Conservation (phyloP, 2,888 invertebrate genomes). For the Brachyptera risi region DNA sequence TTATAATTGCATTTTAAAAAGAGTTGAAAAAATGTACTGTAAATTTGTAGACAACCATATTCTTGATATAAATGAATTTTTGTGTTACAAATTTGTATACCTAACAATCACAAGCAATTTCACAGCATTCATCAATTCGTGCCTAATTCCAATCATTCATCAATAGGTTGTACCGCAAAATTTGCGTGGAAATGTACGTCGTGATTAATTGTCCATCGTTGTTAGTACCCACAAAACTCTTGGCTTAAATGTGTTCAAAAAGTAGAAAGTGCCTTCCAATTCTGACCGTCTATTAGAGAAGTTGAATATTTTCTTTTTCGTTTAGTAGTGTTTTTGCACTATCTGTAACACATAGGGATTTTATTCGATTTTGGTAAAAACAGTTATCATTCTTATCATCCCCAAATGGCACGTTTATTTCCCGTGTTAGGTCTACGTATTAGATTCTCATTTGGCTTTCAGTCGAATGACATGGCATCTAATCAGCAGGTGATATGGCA, state of each 20-base stretch:
- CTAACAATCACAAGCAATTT: slow-evolving; percentile 33
- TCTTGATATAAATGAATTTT: slow-evolving; percentile 37
- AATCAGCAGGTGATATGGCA: neutral
- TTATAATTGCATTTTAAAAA: slow-evolving; percentile 34
- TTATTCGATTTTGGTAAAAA: too few species aligned
- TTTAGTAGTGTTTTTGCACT: too few species aligned
- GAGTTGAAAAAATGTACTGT: slow-evolving; percentile 40
- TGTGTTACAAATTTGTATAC: slow-evolving; percentile 34
- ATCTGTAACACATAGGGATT: too few species aligned
- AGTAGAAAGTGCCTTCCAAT: slow-evolving; percentile 68
- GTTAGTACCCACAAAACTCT: slow-evolving; percentile 30
- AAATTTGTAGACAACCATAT: slow-evolving; percentile 35
- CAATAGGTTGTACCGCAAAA: slow-evolving; percentile 36
- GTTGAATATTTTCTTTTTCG: too few species aligned
- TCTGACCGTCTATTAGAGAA: slow-evolving; percentile 45
- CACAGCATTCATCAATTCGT: slow-evolving; percentile 35
- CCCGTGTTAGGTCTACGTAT: too few species aligned
- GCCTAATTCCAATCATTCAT: slow-evolving; percentile 32
- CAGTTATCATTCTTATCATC: slow-evolving; percentile 55
- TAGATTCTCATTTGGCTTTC: neutral
- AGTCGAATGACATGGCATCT: neutral
- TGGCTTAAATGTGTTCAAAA: slow-evolving; percentile 64
- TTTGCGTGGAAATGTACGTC: slow-evolving; percentile 31
- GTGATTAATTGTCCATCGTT: slow-evolving; percentile 34
- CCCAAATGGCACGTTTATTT: slow-evolving; percentile 63